phyloP scores from a whole-genome alignment of 2,888 invertebrate species.

The Ichneumoninae sp. region DNA sequence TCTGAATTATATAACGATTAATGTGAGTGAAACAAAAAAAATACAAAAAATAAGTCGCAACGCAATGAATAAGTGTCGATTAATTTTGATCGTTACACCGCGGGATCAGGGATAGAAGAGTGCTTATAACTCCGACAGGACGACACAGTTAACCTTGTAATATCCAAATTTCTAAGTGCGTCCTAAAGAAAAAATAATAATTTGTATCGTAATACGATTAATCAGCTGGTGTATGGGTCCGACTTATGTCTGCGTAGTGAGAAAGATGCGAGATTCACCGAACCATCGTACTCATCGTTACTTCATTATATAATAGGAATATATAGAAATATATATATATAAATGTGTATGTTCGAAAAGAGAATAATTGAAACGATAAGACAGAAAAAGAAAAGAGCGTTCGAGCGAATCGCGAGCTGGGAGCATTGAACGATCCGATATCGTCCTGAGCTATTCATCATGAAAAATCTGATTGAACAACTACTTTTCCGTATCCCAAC shows the following conservation, averaged over 20 bases:
- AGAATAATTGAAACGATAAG: slow-evolving; percentile 17
- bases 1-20: slow-evolving; percentile 15
- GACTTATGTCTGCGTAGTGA: slow-evolving; percentile 78
- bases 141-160: slow-evolving; percentile 45
- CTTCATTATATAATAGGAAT: slow-evolving; percentile 50
- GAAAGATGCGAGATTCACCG: slow-evolving; percentile 67
- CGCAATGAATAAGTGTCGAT: neutral
- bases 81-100: slow-evolving; percentile 27
- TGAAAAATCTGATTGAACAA: slow-evolving; percentile 17
- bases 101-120: slow-evolving; percentile 40
- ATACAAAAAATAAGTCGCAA: slow-evolving; percentile 5
- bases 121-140: slow-evolving; percentile 50
- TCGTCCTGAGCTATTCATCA: neutral
- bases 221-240: slow-evolving; percentile 84
- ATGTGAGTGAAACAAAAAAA: slow-evolving; percentile 3
- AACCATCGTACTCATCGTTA: slow-evolving; percentile 66
- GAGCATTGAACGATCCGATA: neutral
- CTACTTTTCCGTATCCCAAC: slow-evolving; percentile 36
- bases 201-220: slow-evolving; percentile 65
- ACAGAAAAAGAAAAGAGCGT: slow-evolving; percentile 17
- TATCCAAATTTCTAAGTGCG: slow-evolving; percentile 44
- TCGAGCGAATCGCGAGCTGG: slow-evolving; percentile 37
- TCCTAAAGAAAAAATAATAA: slow-evolving; percentile 35
- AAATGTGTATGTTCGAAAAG: slow-evolving; percentile 37
- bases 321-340: slow-evolving; percentile 38